These are phyloP conservation scores for Amphiduros pacificus DNA, from an alignment of 2,888 invertebrate genomes.

Conservation along the genomic window DNA sequence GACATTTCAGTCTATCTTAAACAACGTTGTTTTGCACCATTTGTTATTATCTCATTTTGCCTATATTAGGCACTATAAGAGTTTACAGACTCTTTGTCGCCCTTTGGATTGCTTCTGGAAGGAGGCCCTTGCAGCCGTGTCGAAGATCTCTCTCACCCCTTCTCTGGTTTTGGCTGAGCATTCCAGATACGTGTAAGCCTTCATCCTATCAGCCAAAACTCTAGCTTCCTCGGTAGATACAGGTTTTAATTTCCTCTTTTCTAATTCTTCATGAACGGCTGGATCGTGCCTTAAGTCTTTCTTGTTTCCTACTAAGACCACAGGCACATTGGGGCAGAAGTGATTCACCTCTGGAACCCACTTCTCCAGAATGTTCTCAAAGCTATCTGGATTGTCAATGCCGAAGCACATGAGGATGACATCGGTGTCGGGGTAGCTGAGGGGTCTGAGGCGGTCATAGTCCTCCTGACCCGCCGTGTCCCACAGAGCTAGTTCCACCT, in stretches of 20 bases:
- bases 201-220: conserved; percentile 22
- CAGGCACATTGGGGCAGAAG: conserved; percentile 28
- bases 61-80: too few species aligned
- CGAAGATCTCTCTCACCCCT: conserved; percentile 29
- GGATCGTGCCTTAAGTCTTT: conserved; percentile 23
- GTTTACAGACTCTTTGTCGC: neutral
- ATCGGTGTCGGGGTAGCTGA: conserved; percentile 35
- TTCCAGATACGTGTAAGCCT: conserved; percentile 24
- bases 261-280: conserved; percentile 9
- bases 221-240: conserved; percentile 16
- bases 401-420: conserved; percentile 32
- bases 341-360: conserved; percentile 34
- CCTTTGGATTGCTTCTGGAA: conserved; percentile 14
- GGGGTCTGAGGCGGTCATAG: conserved; percentile 33
- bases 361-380: conserved; percentile 32
- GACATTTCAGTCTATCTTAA: too few species aligned
- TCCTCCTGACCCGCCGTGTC: conserved; percentile 37
- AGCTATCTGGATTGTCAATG: conserved; percentile 31
- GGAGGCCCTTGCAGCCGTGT: conserved; percentile 29
- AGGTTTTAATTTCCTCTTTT: conserved; percentile 15
- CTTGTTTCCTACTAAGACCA: conserved; percentile 31
- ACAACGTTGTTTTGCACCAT: too few species aligned
- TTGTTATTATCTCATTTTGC: too few species aligned
- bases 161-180: conserved; percentile 32
- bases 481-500: conserved; percentile 76